A percentile compares a stretch with the other conserved stretches of the same genome.
phyloP scores from a whole-genome alignment of 2,888 invertebrate genomes.

The Andrena camellia region DNA sequence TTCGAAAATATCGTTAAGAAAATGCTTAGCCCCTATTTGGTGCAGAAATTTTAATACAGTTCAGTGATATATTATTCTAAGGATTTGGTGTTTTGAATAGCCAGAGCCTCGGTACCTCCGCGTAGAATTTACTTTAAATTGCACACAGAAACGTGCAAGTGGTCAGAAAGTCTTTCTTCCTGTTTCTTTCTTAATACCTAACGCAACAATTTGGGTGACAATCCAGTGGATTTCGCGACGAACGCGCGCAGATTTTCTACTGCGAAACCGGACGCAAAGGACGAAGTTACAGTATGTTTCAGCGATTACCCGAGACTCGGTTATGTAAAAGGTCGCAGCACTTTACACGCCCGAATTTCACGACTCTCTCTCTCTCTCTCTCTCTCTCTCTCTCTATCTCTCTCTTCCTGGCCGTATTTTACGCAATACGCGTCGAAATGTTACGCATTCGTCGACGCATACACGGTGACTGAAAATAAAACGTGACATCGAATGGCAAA shows the following conservation, averaged over 20 bases:
- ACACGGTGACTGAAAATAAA: slow-evolving; percentile 32
- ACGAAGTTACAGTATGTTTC: slow-evolving; percentile 15
- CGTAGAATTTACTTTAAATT: too few relatives aligned
- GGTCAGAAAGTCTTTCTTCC: too few relatives aligned
- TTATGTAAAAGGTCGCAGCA: slow-evolving; percentile 39
- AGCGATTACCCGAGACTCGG: slow-evolving; percentile 9
- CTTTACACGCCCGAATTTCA: slow-evolving; percentile 40
- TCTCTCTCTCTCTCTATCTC: slow-evolving; percentile 15
- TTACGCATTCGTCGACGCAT: slow-evolving; percentile 30
- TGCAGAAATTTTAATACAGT: too few relatives aligned
- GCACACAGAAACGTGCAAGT: too few relatives aligned
- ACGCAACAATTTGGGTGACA: too few relatives aligned
- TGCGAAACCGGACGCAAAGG: neutral
- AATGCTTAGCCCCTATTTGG: too few relatives aligned
- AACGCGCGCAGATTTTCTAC: neutral
- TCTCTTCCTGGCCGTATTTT: slow-evolving; percentile 24
- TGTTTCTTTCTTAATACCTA: too few relatives aligned
- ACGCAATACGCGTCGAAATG: slow-evolving; percentile 36
- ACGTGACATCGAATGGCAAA: neutral
- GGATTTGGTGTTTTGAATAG: too few relatives aligned
- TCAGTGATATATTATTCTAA: too few relatives aligned
- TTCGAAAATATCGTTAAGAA: too few relatives aligned
- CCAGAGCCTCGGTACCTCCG: too few relatives aligned
- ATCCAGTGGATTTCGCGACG: too few relatives aligned
- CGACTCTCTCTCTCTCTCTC: slow-evolving; percentile 21